Base-by-base conservation (phyloP, 2,888 invertebrate species). In the Papilio elwesi region DNA sequence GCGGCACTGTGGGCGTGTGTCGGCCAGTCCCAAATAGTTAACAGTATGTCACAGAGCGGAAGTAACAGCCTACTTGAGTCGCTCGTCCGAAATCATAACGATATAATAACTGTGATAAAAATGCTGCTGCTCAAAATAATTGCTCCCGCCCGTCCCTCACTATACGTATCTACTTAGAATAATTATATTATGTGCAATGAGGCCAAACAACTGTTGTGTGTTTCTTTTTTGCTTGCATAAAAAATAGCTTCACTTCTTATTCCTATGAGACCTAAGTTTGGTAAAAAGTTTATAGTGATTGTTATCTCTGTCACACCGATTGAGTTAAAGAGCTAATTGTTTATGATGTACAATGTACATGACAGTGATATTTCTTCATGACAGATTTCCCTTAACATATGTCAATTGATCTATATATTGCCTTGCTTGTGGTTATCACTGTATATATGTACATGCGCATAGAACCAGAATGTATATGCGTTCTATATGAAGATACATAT, bases 21-120 rank as follows among this genome's bases (percentile, higher is more conserved):
- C 57, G 73, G 70, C 70, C 69, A 73, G 73, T 66, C 59, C 70
- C 73, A 59, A 73, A 73, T 73, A 72, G 68, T 65, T 68, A 70
- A 70, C 73, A 73, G 69, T 73, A 66, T 73, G 73, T 73, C 73
- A 70, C 65, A 66, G 73, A 70, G 66, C 73, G 73, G 73, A 73
- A 73, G 73, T 70, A 62, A 73, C 70, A 73, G 73, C 73, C 73
- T 66, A 73, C 73, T 73, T 73, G 70, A 66, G 53, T 49, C 16
- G 70, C 63, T 68, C 67, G 68, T 73, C 66, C 69, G 57, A 70
- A 73, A 73, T 73, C 70, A 66, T 73, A 69, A 70, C 66, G 73
- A 65, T 69, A 66, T 66, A 43, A 43, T 59, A 63, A 67, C 57
- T 49, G 72, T 57, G 73, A 68, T 69, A 73, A 69, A 72, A 65